Evolutionary conservation across 2,797 vertebrate genomes (phyloP).

Genomic region (Neomorphus geoffroyi): DNA sequence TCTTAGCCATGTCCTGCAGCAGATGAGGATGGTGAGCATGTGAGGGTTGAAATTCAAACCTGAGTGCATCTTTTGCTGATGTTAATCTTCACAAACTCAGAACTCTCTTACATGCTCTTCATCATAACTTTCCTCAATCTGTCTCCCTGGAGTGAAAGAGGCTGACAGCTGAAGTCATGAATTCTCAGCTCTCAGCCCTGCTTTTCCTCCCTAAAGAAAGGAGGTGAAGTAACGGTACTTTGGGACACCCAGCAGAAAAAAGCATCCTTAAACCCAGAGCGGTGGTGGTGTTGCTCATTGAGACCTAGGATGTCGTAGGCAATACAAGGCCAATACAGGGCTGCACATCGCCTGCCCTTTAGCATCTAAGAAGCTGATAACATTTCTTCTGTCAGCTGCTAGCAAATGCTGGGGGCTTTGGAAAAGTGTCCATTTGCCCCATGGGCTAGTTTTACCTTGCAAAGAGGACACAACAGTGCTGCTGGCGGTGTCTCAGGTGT

Average conservation of each 20-base stretch:
- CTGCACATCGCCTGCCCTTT: neutral
- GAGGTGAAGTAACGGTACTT: neutral
- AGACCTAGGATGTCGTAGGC: neutral
- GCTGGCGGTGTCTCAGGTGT: neutral
- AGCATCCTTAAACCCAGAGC: neutral
- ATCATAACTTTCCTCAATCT: neutral
- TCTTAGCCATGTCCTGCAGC: neutral
- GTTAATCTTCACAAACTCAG: neutral
- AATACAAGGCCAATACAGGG: neutral
- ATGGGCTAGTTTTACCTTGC: neutral
- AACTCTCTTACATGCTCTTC: neutral
- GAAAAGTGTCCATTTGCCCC: neutral
- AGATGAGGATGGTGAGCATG: fast-evolving
- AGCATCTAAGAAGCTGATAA: neutral
- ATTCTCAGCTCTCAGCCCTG: neutral
- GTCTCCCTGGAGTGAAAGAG: neutral
- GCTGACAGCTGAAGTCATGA: neutral
- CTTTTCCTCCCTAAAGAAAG: neutral
- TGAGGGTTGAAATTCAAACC: neutral
- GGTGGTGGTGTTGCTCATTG: neutral
- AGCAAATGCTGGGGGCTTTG: neutral
- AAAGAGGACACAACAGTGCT: neutral
- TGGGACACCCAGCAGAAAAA: neutral
- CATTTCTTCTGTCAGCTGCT: neutral
- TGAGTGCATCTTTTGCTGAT: neutral